phyloP scores from a whole-genome alignment of 2,797 vertebrate species.

The Columba guinea region DNA sequence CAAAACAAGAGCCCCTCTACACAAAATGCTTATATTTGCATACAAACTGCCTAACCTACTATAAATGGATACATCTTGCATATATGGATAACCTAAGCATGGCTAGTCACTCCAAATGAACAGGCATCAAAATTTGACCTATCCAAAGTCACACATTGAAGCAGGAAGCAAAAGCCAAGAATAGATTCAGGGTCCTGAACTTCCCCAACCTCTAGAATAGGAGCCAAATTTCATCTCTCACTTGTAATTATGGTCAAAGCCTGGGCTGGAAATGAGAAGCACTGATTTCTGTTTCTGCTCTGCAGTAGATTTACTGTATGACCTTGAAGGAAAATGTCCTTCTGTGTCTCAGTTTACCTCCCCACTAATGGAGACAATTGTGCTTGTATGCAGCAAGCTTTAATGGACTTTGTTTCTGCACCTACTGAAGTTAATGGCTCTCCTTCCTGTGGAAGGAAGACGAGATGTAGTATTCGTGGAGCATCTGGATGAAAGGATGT shows the following conservation, averaged over 20 bases:
- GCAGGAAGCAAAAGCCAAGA: slow-evolving; percentile 45
- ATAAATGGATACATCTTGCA: background rate
- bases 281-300: slow-evolving; percentile 47
- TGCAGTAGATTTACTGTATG: slow-evolving; percentile 25
- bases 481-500: background rate
- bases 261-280: slow-evolving; percentile 43
- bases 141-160: slow-evolving; percentile 23
- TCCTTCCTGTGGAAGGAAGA: background rate
- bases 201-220: slow-evolving; percentile 38
- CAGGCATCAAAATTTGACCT: slow-evolving; percentile 49
- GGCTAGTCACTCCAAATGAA: background rate
- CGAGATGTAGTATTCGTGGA: background rate
- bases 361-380: background rate
- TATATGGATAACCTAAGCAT: background rate
- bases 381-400: background rate
- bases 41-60: background rate
- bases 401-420: background rate
- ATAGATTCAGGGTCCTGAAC: slow-evolving; percentile 62
- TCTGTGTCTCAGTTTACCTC: slow-evolving; percentile 62
- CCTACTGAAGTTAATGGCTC: background rate
- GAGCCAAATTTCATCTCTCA: slow-evolving; percentile 52
- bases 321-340: slow-evolving; percentile 48
- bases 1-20: background rate
- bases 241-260: slow-evolving; percentile 63
- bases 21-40: background rate